Evolutionary conservation across 1,140 invertebrate species (phyloP), one percentile per base, ranked within the genome.

Genomic region (Trachymyrmex cornetzi): DNA sequence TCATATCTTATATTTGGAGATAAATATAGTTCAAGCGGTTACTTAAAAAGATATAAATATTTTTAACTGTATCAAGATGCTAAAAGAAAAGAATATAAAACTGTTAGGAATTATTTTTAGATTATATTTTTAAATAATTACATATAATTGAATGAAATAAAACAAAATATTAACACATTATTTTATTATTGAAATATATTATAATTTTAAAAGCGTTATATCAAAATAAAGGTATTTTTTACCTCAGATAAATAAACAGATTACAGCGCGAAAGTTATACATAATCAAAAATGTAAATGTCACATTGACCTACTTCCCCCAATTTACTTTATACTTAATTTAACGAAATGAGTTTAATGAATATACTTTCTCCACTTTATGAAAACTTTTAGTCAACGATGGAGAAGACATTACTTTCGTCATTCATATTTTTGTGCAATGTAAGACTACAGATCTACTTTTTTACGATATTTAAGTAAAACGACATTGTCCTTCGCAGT

Each of bases 391-490:
- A 64, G 24, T 74, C 71, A 30, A 2, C 9, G 24, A 63, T 27
- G 55, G 4, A 11, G 2, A 55, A 69, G 0, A 77, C 55, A 66
- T 50, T 67, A 38, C 4, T 67, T 38, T 34, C 3, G 16, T 53
- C 30, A n/a, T 50, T 55, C 6, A 53, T 27, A n/a, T 48, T 81
- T 16, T 24, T n/a, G 14, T 34, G n/a, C 77, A 30, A 48, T 34
- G 22, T 59, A 34, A 12, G 74, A 9, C 16, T 34, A 22, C 22
- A 38, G 57, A 50, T 61, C 69, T 50, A 50, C 38, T 61, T 14
- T 19, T 30, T 24, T n/a, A 24, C 30, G 34, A 44, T 61, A 74
- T 63, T 84, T 75, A 84, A 74, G 7, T 84, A 63, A 38, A 74
- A 74, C 38, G 55, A 61, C 44, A 24, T 14, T 1, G 24, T 72